phyloP scores from a whole-genome alignment of 2,888 invertebrate species.

The Uloborus plumipes region DNA sequence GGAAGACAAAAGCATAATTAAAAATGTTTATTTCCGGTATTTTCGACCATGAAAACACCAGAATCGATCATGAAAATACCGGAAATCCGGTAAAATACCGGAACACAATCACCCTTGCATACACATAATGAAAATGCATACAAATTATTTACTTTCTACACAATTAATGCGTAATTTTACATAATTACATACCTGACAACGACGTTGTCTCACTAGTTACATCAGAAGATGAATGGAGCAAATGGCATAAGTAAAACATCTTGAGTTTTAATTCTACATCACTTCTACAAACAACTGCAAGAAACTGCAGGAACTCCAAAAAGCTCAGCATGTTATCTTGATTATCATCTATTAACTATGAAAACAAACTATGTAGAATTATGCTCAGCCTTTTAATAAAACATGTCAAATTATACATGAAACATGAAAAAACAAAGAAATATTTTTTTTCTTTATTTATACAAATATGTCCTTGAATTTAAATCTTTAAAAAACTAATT shows the following conservation, averaged over 20 bases:
- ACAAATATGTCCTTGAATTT: too few relatives aligned
- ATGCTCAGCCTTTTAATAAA: not conserved
- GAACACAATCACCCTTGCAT: too few relatives aligned
- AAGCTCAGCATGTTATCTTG: slow-evolving; percentile 89
- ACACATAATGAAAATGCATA: too few relatives aligned
- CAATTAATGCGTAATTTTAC: not conserved
- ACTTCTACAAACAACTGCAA: slow-evolving; percentile 85
- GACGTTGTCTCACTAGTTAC: slow-evolving; percentile 53
- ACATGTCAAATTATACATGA: slow-evolving; percentile 6
- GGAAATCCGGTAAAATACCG: too few relatives aligned
- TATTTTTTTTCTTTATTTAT: too few relatives aligned
- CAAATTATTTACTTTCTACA: not conserved
- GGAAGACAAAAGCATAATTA: too few relatives aligned
- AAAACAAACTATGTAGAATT: slow-evolving; percentile 44
- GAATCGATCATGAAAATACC: too few relatives aligned
- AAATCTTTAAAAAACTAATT: too few relatives aligned
- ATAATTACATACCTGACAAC: slow-evolving; percentile 32
- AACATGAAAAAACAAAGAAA: too few relatives aligned
- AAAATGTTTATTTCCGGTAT: too few relatives aligned
- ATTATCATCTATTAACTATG: slow-evolving; percentile 88
- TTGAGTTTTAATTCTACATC: slow-evolving; percentile 86
- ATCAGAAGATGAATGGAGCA: slow-evolving; percentile 73
- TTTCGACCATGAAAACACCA: too few relatives aligned
- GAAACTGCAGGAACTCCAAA: slow-evolving; percentile 83
- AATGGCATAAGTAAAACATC: slow-evolving; percentile 89